phyloP scores from a whole-genome alignment of 2,888 invertebrate species.

The Liposcelis brunnea region DNA sequence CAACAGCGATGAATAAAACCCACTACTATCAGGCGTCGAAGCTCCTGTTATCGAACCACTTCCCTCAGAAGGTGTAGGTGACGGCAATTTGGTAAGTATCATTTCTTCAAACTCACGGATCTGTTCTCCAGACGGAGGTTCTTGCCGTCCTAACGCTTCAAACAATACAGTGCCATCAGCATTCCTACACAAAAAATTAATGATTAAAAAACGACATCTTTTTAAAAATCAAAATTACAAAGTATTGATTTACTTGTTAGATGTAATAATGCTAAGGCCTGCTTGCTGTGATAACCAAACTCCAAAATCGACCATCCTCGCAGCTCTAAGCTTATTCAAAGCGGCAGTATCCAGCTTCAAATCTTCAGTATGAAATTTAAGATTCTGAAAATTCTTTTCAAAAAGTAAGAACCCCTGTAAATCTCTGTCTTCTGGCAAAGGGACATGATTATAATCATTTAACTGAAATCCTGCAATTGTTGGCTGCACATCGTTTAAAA shows the following conservation, averaged over 20 bases:
- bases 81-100: constrained; percentile 25
- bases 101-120: constrained; percentile 37
- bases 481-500: constrained; percentile 47
- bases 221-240: too few species aligned
- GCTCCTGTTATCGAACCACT: constrained; percentile 20
- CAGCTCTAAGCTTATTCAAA: constrained; percentile 31
- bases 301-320: constrained; percentile 33
- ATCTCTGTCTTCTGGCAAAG: constrained; percentile 63
- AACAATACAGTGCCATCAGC: constrained; percentile 12
- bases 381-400: constrained; percentile 36
- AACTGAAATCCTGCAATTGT: constrained; percentile 31
- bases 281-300: constrained; percentile 30
- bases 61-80: constrained; percentile 25
- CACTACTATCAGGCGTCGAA: constrained; percentile 17
- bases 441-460: constrained; percentile 41
- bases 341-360: constrained; percentile 25
- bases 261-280: constrained; percentile 24
- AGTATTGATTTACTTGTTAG: too few species aligned
- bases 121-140: constrained; percentile 26
- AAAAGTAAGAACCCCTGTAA: constrained; percentile 64
- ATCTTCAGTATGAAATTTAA: constrained; percentile 31
- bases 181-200: constrained; percentile 12
- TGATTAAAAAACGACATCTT: constrained; percentile 10
- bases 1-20: constrained; percentile 3
- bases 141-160: constrained; percentile 10